Evolutionary conservation across 2,888 invertebrate genomes (phyloP).

Genomic region (Erpobdella octoculata): DNA sequence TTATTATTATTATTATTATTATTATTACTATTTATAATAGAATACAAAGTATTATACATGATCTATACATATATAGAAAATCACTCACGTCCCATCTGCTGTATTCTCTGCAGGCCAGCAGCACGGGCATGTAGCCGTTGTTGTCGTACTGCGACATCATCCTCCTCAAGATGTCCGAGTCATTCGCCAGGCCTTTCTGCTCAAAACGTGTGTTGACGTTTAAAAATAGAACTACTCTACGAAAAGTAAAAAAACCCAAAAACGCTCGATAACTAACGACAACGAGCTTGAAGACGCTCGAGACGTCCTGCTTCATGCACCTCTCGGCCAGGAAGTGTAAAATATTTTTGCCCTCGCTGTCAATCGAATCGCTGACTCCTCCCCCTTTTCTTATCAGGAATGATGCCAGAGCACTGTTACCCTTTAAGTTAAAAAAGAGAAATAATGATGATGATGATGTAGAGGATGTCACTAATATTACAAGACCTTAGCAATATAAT

Average conservation of each 20-base stretch:
- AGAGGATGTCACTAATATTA: neutral
- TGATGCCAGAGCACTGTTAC: slow-evolving; percentile 47
- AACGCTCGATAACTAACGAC: slow-evolving; percentile 5
- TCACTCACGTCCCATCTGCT: slow-evolving; percentile 33
- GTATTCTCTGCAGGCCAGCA: slow-evolving; percentile 45
- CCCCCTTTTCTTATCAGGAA: slow-evolving; percentile 49
- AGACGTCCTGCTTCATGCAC: slow-evolving; percentile 44
- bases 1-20: too few relatives aligned
- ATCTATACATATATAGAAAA: too few relatives aligned
- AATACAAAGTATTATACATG: too few relatives aligned
- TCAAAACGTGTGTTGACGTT: too few relatives aligned
- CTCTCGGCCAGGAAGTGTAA: slow-evolving; percentile 51
- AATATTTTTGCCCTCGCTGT: slow-evolving; percentile 47
- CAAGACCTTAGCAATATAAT: too few relatives aligned
- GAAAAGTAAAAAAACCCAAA: too few relatives aligned
- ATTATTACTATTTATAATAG: too few relatives aligned
- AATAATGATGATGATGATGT: neutral
- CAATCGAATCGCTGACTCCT: slow-evolving; percentile 46
- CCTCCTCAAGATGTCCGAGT: too few relatives aligned
- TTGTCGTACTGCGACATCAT: slow-evolving; percentile 46
- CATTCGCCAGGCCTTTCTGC: too few relatives aligned
- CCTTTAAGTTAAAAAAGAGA: slow-evolving; percentile 11
- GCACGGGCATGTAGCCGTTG: slow-evolving; percentile 48
- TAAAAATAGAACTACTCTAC: too few relatives aligned
- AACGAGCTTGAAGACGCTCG: slow-evolving; percentile 28